phyloP scores from a whole-genome alignment of 2,113 vertebrate genomes.

The Aleadryas rufinucha region DNA sequence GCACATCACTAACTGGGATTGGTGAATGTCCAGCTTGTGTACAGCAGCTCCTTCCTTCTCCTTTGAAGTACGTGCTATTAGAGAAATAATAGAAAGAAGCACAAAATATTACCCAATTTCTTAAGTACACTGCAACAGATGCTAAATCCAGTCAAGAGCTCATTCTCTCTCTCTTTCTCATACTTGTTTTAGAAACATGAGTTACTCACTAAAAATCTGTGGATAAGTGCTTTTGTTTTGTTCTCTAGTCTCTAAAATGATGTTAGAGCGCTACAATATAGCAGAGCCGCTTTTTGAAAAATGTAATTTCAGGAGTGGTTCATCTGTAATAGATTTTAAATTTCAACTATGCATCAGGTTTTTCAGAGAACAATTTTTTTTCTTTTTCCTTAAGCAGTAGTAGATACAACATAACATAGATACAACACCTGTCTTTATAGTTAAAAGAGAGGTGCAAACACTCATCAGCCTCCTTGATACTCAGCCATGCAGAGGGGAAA shows the following conservation, averaged over 20 bases:
- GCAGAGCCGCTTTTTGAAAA: not conserved
- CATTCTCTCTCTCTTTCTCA: not conserved
- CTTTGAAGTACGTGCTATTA: not conserved
- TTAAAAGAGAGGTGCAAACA: not conserved
- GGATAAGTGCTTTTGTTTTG: not conserved
- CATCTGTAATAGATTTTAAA: not conserved
- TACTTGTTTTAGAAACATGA: accelerated
- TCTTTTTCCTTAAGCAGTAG: not conserved
- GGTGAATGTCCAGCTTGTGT: accelerated
- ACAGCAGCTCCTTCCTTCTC: not conserved
- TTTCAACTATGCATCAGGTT: not conserved
- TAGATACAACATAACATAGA: not conserved
- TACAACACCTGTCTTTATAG: not conserved
- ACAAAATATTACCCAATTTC: not conserved
- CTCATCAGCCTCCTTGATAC: not conserved
- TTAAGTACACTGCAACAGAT: not conserved
- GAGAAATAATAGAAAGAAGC: not conserved
- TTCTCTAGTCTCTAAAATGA: not conserved
- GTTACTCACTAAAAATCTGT: not conserved
- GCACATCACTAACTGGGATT: accelerated
- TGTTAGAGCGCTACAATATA: not conserved
- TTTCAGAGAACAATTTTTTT: not conserved
- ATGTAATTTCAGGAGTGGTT: not conserved
- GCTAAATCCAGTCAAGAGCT: not conserved
- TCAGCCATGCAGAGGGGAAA: not conserved